Conservation (phyloP, 2,888 invertebrate species). For the Cyclophora punctaria region DNA sequence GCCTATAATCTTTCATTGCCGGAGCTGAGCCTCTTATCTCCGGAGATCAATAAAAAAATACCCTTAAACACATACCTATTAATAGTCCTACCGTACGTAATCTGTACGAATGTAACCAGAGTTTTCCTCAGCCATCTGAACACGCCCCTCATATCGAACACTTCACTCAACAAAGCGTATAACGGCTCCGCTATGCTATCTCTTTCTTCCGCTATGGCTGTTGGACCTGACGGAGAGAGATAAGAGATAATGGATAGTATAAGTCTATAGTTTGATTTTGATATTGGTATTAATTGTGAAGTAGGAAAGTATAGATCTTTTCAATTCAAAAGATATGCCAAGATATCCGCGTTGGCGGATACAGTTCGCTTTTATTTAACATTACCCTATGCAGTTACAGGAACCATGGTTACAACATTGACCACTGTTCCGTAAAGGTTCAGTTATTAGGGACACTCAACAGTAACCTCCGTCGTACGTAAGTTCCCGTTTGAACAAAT, state of each 20-base stretch:
- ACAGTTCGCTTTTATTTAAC: background rate
- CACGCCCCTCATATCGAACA: conserved; percentile 92
- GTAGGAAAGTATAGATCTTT: too few species aligned
- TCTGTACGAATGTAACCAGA: conserved; percentile 92
- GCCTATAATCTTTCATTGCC: too few species aligned
- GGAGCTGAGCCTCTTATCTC: too few species aligned
- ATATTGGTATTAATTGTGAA: too few species aligned
- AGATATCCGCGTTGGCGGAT: too few species aligned
- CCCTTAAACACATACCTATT: conserved; percentile 75
- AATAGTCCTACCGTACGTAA: conserved; percentile 93
- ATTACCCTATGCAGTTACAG: background rate
- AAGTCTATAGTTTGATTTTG: too few species aligned
- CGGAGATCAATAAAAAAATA: too few species aligned
- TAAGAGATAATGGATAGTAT: background rate
- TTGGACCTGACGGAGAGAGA: conserved; percentile 34
- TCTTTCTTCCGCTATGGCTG: conserved; percentile 77
- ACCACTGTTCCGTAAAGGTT: too few species aligned
- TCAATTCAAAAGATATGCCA: too few species aligned
- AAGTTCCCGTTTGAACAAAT: too few species aligned
- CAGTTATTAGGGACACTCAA: too few species aligned
- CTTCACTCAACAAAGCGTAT: conserved; percentile 90
- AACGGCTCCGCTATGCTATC: conserved; percentile 94
- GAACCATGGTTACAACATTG: background rate
- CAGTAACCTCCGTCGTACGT: too few species aligned
- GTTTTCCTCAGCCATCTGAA: conserved; percentile 91